Evolutionary conservation across 2,888 invertebrate species (phyloP).

Genomic region (Eurois occulta): DNA sequence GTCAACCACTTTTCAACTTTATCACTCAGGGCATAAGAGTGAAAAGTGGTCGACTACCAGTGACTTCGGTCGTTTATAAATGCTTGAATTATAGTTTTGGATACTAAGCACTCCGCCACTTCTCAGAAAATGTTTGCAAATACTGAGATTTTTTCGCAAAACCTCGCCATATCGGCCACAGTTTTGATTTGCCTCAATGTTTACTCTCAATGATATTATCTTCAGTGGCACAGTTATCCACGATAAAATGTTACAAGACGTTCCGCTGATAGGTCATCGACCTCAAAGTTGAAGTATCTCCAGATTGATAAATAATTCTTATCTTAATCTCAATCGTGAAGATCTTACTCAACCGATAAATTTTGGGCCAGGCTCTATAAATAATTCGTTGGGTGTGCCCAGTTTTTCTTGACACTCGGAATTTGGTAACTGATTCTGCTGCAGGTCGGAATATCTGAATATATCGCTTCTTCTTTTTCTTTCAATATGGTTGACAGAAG

Average conservation of each 20-base stretch:
- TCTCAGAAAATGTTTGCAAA: neutral
- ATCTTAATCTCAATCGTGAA: slow-evolving; percentile 47
- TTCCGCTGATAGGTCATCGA: slow-evolving; percentile 28
- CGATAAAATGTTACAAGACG: slow-evolving; percentile 16
- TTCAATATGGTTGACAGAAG: neutral
- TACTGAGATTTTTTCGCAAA: slow-evolving; percentile 9
- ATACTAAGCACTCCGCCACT: neutral
- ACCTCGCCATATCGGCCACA: neutral
- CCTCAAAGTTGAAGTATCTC: slow-evolving; percentile 30
- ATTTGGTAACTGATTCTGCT: neutral
- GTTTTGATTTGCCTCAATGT: slow-evolving; percentile 4
- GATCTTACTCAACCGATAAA: slow-evolving; percentile 58
- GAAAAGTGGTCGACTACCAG: neutral
- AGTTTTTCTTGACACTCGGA: slow-evolving; percentile 11
- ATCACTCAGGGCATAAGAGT: neutral
- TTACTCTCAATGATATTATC: slow-evolving; percentile 21
- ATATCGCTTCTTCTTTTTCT: neutral
- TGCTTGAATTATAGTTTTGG: neutral
- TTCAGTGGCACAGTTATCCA: neutral
- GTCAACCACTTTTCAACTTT: neutral
- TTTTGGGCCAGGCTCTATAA: slow-evolving; percentile 35
- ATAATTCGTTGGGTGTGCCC: slow-evolving; percentile 25
- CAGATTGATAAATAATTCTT: slow-evolving; percentile 42
- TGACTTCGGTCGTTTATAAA: neutral
- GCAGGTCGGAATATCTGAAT: neutral